Base-by-base conservation (phyloP, 1,140 invertebrate species). In the Musca domestica region DNA sequence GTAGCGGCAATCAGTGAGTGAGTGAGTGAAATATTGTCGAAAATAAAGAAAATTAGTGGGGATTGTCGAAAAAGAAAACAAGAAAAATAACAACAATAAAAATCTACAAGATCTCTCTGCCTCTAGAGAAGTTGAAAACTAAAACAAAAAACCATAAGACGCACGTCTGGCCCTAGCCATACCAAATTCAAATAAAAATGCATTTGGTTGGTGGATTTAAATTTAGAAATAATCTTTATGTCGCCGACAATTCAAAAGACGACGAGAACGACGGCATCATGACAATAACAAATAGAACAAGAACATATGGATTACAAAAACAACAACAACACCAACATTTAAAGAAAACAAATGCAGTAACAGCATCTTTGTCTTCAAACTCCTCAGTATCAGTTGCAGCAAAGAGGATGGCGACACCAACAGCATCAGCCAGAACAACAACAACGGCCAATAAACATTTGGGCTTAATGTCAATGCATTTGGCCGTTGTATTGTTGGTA, bases 391-490 rank as follows among this genome's bases (percentile, higher is more conserved):
- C 54, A 14, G 17, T 17, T n/a, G n/a, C n/a, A 14, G 15, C 15
- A n/a, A 49, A 15, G 47, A 30, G 12, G 34, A 41, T 41, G 34
- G 12, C 2, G 34, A 30, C 47, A 49, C 5, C 47, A 49, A 5
- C 47, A 49, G 20, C n/a, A 19, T 51, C 47, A 58, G 20, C 27
- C 19, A 10, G n/a, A 10, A n/a, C 54, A 30, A n/a, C 27, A 58
- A 30, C 54, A 17, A 22, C 54, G 20, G n/a, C 56, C n/a, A 6
- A n/a, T 9, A 61, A 61, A 61, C 56, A 20, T 34, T 65, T 65
- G 48, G 41, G 64, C 46, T 65, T 65, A 34, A 48, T 65, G 64
- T 65, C 46, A 65, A 48, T 49, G 48, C 64, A 65, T 19, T 61
- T 61, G 46, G 23, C 47, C 5, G 3, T 65, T 22, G 22, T 65